These are phyloP conservation scores for Cactoblastis cactorum DNA, from an alignment of 2,888 invertebrate genomes.

Conservation along the genomic window DNA sequence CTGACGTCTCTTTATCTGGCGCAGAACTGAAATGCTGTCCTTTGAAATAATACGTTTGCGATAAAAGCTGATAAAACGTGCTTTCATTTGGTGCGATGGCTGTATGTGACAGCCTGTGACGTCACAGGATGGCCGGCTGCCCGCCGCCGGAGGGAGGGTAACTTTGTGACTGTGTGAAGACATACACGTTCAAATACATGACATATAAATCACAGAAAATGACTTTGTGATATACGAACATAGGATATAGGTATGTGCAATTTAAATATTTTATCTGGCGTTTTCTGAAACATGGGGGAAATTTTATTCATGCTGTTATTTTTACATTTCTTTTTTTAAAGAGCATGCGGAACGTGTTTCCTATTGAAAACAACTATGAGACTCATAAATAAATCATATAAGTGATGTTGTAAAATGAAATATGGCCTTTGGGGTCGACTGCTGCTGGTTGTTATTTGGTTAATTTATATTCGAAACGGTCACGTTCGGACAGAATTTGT, in stretches of 20 bases:
- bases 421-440: neutral
- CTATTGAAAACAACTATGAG: neutral
- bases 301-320: neutral
- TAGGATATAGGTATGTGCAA: neutral
- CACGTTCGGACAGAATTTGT: constrained; percentile 15
- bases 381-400: neutral
- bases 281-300: neutral
- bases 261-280: constrained; percentile 8
- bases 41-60: constrained; percentile 47
- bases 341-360: neutral
- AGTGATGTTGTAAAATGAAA: neutral
- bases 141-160: constrained; percentile 15
- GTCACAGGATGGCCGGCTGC: constrained; percentile 34
- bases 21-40: constrained; percentile 32
- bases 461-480: constrained; percentile 15
- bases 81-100: constrained; percentile 47
- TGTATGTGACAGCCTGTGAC: constrained; percentile 53
- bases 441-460: neutral
- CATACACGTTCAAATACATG: constrained; percentile 27
- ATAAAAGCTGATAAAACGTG: constrained; percentile 55
- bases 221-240: constrained; percentile 22
- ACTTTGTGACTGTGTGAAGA: constrained; percentile 14
- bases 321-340: no score
- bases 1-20: constrained; percentile 30
- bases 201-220: constrained; percentile 40